These are phyloP conservation scores for Anguilla pacifica DNA, from an alignment of 2,797 vertebrate species.

Conservation along the genomic window DNA sequence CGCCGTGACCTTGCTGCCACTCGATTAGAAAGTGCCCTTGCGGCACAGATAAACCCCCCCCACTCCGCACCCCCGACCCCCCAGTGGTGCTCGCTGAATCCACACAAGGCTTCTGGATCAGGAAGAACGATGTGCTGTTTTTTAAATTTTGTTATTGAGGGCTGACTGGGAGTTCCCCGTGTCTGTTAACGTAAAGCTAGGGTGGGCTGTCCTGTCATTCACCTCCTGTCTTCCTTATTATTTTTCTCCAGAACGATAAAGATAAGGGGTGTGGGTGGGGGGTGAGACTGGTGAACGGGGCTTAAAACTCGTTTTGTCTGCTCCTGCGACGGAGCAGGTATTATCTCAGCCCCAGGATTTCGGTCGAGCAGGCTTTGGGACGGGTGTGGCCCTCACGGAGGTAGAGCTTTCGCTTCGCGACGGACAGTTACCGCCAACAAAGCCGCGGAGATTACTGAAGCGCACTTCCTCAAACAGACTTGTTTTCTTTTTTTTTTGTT, in stretches of 20 bases:
- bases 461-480: constrained; percentile 31
- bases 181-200: background rate
- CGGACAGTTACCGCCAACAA: constrained; percentile 43
- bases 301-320: constrained; percentile 3
- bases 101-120: constrained; percentile 7
- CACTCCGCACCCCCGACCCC: too few species aligned
- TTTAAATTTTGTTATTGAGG: background rate
- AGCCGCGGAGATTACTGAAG: constrained; percentile 38
- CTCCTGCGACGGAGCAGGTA: constrained; percentile 19
- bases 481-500: constrained; percentile 16
- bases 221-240: constrained; percentile 19
- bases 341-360: constrained; percentile 31
- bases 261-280: background rate
- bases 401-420: constrained; percentile 33
- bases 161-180: background rate
- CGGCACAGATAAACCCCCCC: background rate
- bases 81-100: background rate
- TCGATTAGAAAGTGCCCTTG: constrained; percentile 29
- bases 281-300: background rate
- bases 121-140: background rate
- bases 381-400: background rate
- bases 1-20: background rate
- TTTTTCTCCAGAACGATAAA: constrained; percentile 34
- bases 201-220: background rate
- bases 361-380: background rate